Evolutionary conservation across 2,888 invertebrate species (phyloP), one percentile per base, ranked within the genome.

Genomic region (Mylabris sibirica): DNA sequence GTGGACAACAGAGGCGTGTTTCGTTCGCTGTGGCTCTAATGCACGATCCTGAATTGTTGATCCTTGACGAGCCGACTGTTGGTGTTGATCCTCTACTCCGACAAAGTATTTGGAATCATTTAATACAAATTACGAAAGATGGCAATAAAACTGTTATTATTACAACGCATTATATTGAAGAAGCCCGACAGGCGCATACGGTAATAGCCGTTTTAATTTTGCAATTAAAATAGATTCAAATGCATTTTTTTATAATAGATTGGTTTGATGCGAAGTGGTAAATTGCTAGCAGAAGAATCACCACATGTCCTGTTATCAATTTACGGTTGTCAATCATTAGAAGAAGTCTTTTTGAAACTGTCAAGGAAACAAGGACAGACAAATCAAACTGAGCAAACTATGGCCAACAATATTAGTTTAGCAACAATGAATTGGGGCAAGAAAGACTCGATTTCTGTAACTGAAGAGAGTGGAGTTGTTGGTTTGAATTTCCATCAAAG

Each of bases 1-100:
- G 97, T 59, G 97, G 97, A 14, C 97, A 97, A 82, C 93, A 94
- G 83, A 87, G 97, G 65, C 88, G 97, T 72, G 93, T 96, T 2
- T 97, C 97, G 0, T 89, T 97, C 75, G 95, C 96, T 0, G 93
- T 95, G 0, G 95, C 97, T 0, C 86, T 97, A 35, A 87, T 97
- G 57, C 95, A 97, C 74, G 93, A 95, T 71, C 97, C 97, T 0
- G 95, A 96, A 81, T 87, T 97, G 35, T 85, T 97, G 69, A 97
- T 97, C 78, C 86, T 97, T 67, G 97, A 97, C 80, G 97, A 97
- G 80, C 97, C 97, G 0, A 97, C 97, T 0, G 97, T 96, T 17
- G 97, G 97, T 41, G 94, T 97, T 1, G 97, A 97, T 85, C 97
- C 97, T 0, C 89, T 97, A 41, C 85, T 97, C 12, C 87, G 95